Conservation (phyloP, 2,113 vertebrate genomes). For the Holacanthus passer region DNA sequence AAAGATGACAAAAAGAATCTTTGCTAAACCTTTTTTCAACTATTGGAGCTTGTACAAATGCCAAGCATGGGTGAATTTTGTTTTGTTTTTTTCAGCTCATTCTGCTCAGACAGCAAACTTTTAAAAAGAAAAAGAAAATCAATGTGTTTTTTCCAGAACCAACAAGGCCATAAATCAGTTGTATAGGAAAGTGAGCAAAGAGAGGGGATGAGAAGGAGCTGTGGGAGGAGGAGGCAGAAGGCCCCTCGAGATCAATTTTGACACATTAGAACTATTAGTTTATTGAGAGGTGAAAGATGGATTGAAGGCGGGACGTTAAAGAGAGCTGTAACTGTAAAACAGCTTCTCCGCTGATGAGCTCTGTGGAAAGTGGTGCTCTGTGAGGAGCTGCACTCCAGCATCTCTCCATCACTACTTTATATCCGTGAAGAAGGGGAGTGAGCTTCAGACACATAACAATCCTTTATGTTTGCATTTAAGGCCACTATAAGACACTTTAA, state of each 20-base stretch:
- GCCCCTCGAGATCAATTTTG: constrained; percentile 93
- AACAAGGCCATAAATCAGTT: constrained; percentile 88
- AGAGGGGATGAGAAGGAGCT: constrained; percentile 50
- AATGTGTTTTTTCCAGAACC: constrained; percentile 80
- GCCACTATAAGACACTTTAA: background rate
- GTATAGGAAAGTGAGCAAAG: constrained; percentile 43
- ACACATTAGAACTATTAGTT: constrained; percentile 96
- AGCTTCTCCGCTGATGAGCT: constrained; percentile 63
- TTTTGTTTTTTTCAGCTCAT: constrained; percentile 11
- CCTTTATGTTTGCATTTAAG: background rate
- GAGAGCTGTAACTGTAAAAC: constrained; percentile 63
- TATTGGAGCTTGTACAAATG: background rate
- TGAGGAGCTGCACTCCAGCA: constrained; percentile 22
- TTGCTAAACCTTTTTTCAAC: background rate
- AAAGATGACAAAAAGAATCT: background rate
- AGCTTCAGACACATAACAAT: background rate
- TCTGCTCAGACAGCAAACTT: constrained; percentile 26
- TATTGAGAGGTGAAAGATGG: constrained; percentile 88
- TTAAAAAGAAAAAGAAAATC: constrained; percentile 79
- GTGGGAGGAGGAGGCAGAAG: constrained; percentile 51
- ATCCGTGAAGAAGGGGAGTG: background rate
- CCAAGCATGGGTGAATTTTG: background rate
- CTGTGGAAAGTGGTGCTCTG: constrained; percentile 29
- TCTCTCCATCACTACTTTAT: constrained; percentile 18
- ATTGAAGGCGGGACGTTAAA: constrained; percentile 73